phyloP scores from a whole-genome alignment of 1,140 invertebrate genomes.

The Meloidogyne floridensis region DNA sequence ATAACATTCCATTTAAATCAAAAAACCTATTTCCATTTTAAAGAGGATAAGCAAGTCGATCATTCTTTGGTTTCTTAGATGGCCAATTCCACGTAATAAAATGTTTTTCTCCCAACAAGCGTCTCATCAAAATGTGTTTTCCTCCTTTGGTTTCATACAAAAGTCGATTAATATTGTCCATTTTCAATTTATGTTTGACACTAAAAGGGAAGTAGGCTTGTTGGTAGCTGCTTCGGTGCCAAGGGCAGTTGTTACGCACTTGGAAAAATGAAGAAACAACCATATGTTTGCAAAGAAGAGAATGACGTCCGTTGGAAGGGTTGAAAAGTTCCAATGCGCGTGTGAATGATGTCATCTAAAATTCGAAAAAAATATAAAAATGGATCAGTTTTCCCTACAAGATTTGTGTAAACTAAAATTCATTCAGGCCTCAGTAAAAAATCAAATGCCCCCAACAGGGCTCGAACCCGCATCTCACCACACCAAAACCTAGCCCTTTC shows the following conservation, averaged over 20 bases:
- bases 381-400: no score
- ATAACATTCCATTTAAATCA: background rate
- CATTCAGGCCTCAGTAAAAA: no score
- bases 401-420: no score
- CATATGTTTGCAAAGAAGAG: background rate
- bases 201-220: conserved; percentile 12
- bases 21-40: background rate
- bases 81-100: conserved; percentile 27
- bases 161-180: background rate
- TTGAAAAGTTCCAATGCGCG: background rate
- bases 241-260: conserved; percentile 21
- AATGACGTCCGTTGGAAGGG: background rate
- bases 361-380: background rate
- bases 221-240: conserved; percentile 10
- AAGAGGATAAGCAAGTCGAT: conserved; percentile 23
- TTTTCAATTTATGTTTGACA: background rate
- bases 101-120: conserved; percentile 9
- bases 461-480: no score
- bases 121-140: conserved; percentile 17
- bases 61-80: conserved; percentile 5
- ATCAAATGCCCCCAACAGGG: no score
- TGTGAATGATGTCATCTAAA: background rate
- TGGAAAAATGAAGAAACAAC: background rate
- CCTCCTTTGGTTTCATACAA: background rate
- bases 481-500: no score